phyloP scores from a whole-genome alignment of 2,797 vertebrate species.

The Crypturellus tataupa region DNA sequence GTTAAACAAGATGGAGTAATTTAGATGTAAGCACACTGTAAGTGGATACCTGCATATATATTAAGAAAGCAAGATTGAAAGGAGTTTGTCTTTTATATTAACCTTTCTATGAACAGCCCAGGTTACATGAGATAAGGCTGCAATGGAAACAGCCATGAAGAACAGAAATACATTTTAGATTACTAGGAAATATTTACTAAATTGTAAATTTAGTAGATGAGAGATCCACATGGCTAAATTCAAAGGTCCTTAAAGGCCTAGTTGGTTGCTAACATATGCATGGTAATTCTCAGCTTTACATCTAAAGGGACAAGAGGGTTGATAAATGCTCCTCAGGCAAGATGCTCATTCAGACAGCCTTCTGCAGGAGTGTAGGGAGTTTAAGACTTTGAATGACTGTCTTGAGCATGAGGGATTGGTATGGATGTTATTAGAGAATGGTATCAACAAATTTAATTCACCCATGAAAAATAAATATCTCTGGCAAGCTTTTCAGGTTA shows the following conservation, averaged over 20 bases:
- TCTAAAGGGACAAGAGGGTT: neutral
- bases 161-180: neutral
- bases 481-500: neutral
- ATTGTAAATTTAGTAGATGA: neutral
- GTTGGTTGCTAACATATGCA: neutral
- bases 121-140: neutral
- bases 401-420: neutral
- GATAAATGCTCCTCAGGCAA: neutral
- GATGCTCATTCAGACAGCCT: neutral
- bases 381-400: neutral
- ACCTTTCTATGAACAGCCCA: neutral
- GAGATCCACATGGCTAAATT: neutral
- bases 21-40: neutral
- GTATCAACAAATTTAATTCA: neutral
- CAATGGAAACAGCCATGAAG: neutral
- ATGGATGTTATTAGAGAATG: neutral
- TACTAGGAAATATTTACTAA: neutral
- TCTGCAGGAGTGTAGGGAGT: neutral
- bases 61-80: neutral
- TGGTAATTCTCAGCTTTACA: neutral
- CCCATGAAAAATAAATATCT: neutral
- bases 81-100: neutral
- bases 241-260: neutral
- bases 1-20: neutral
- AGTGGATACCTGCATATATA: fast-evolving